phyloP scores from a whole-genome alignment of 2,113 vertebrate species.

The Lepisosteus oculatus region DNA sequence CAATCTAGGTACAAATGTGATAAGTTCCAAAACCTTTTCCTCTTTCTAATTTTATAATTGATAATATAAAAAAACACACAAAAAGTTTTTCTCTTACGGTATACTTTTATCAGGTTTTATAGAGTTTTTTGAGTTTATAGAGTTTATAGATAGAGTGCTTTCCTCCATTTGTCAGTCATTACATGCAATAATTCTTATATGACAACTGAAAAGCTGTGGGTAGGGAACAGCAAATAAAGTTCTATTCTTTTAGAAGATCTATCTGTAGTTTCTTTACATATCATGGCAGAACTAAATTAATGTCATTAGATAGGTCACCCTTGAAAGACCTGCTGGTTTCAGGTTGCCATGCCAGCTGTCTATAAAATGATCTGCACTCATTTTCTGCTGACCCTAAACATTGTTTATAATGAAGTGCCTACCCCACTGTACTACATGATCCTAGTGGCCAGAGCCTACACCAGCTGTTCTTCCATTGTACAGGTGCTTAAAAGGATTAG shows the following conservation, averaged over 20 bases:
- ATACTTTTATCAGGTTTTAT: no score
- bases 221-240: no score
- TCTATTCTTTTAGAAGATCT: background rate
- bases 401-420: constrained; percentile 35
- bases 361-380: constrained; percentile 42
- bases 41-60: no score
- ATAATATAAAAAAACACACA: no score
- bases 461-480: constrained; percentile 64
- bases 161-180: no score
- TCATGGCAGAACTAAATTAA: background rate
- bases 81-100: no score
- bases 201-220: no score
- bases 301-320: background rate
- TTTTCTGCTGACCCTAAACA: constrained; percentile 44
- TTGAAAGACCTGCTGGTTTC: constrained; percentile 44
- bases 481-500: constrained; percentile 58
- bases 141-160: no score
- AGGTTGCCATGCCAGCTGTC: constrained; percentile 67
- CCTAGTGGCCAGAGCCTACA: constrained; percentile 30
- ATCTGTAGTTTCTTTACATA: constrained; percentile 8
- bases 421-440: constrained; percentile 21
- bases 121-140: no score
- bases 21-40: no score
- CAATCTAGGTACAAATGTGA: no score
- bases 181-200: no score